Base-by-base conservation (phyloP, 2,797 vertebrate species). In the Myotis findleyi region DNA sequence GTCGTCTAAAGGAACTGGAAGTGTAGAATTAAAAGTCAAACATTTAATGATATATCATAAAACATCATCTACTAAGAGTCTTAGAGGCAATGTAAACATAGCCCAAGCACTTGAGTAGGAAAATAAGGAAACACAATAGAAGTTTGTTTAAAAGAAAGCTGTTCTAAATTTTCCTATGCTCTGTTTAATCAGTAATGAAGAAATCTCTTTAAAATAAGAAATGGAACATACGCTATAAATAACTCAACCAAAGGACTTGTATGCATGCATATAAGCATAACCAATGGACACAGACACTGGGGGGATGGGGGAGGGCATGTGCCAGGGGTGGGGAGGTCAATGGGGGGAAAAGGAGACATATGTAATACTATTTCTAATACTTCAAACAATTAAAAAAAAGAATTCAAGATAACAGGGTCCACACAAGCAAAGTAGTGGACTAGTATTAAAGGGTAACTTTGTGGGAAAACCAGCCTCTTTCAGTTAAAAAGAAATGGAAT, bases 401-500 rank as follows among this genome's bases (percentile, higher is more conserved):
- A 89, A 38, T 0, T 4, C 8, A 59, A 94, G 75, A 62, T 81
- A 0, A 85, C 5, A 82, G 5, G 33, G 4, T 82, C 12, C 12
- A 27, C 2, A 84, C 1, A 53, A 53, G 0, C 5, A 93, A 93
- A 88, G 33, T 41, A 91, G 23, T 49, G 69, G 85, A 16, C n/a
- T 49, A 90, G 57, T 17, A 36, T 21, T 90, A 41, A 27, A 71
- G 89, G 44, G 84, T 49, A 51, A 20, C 1, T 88, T 95, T 85
- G 38, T 21, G 49, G 13, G 20, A 85, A 6, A 4, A 0, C 1
- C 27, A 89, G 55, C 7, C 13, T 93, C 49, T 91, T 3, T 81
- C 14, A 69, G 14, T 36, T 89, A 94, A 80, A 79, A 94, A 89
- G 49, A 96, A 96, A 94, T 87, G 11, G 79, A 96, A 64, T 72